Conservation (phyloP, 2,797 vertebrate species). For the Coendou prehensilis region DNA sequence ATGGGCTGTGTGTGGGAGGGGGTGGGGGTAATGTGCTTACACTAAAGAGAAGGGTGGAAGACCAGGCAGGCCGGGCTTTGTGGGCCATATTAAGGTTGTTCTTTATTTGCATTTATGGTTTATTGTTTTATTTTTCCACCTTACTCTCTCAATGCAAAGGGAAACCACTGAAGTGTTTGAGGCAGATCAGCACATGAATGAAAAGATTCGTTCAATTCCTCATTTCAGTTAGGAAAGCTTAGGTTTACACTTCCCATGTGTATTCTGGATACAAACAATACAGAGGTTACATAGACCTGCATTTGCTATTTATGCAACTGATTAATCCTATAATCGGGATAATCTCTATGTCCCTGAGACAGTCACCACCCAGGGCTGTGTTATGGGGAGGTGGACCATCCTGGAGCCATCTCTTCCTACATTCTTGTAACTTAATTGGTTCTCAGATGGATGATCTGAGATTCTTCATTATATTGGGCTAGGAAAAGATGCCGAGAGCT, state of each 20-base stretch:
- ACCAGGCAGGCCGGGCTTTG: neutral
- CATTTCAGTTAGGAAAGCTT: slow-evolving; percentile 20
- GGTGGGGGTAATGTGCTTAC: neutral
- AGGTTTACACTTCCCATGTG: slow-evolving; percentile 20
- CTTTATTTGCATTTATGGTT: slow-evolving; percentile 12
- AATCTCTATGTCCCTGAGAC: slow-evolving; percentile 35
- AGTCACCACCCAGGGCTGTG: slow-evolving; percentile 9
- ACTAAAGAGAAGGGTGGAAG: neutral
- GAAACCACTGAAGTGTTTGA: neutral
- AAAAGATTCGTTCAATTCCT: neutral
- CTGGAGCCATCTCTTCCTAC: slow-evolving; percentile 26
- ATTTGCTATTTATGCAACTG: slow-evolving; percentile 69
- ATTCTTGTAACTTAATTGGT: slow-evolving; percentile 67
- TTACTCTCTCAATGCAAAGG: neutral
- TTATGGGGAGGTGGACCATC: neutral
- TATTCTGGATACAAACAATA: slow-evolving; percentile 32
- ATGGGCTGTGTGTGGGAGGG: neutral
- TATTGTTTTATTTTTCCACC: slow-evolving; percentile 39
- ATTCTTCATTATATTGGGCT: slow-evolving; percentile 67
- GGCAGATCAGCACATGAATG: neutral
- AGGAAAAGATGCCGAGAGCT: slow-evolving; percentile 53
- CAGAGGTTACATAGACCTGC: slow-evolving; percentile 43
- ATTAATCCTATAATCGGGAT: slow-evolving; percentile 69
- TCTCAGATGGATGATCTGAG: slow-evolving; percentile 69
- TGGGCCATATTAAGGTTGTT: neutral